Evolutionary conservation across 1,140 invertebrate genomes (phyloP).

Genomic region (Platorchestia sp.): DNA sequence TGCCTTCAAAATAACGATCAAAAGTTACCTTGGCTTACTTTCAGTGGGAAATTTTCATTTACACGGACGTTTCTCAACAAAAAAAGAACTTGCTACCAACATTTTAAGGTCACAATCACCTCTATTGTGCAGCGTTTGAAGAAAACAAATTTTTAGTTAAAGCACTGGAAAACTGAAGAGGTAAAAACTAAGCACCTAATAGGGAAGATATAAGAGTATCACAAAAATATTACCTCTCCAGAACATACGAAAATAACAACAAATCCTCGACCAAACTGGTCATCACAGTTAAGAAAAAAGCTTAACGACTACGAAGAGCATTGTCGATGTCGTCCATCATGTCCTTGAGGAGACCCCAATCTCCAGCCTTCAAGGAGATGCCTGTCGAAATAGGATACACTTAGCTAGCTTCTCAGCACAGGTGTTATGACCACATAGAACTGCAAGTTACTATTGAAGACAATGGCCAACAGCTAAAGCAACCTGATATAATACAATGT

Average conservation of each 20-base stretch:
- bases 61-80: not conserved
- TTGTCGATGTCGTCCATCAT: conserved; percentile 12
- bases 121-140: not conserved
- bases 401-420: no score
- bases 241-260: conserved; percentile 14
- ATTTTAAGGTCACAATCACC: not conserved
- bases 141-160: not conserved
- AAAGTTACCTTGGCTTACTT: no score
- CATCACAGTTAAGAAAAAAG: not conserved
- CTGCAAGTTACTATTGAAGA: no score
- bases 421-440: no score
- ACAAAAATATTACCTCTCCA: not conserved
- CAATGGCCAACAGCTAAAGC: no score
- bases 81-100: not conserved
- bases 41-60: no score
- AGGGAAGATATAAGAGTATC: not conserved
- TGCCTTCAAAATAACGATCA: no score
- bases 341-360: conserved; percentile 15
- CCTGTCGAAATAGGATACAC: not conserved
- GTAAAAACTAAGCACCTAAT: not conserved
- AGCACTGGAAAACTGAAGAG: not conserved
- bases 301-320: not conserved
- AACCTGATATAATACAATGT: no score
- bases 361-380: conserved; percentile 33
- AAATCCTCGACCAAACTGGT: not conserved